Evolutionary conservation across 2,113 vertebrate species (phyloP).

Genomic region (Oreotrochilus melanogaster): DNA sequence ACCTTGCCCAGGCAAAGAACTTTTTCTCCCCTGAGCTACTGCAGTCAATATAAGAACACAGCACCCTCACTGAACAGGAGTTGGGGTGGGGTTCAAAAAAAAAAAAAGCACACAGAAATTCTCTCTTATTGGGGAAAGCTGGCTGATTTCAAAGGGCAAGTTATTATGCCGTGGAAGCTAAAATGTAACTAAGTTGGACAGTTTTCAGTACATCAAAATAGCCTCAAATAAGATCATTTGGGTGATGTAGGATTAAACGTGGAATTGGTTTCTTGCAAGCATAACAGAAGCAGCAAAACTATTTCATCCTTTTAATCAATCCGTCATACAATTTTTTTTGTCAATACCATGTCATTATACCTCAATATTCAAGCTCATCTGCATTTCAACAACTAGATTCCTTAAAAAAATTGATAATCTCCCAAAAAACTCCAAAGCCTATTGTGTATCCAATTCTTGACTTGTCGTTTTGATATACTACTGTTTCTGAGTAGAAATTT

Average conservation of each 20-base stretch:
- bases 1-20: not conserved
- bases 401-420: not conserved
- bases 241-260: not conserved
- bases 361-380: not conserved
- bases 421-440: not conserved
- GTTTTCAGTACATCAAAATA: not conserved
- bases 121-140: not conserved
- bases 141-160: not conserved
- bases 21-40: not conserved
- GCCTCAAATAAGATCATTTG: not conserved
- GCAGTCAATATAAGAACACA: accelerated
- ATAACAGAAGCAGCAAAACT: not conserved
- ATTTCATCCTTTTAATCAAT: not conserved
- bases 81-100: not conserved
- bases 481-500: no score
- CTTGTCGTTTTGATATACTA: not conserved
- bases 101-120: not conserved
- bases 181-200: not conserved
- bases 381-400: not conserved
- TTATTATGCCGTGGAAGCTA: not conserved
- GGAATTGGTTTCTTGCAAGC: not conserved
- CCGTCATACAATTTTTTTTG: not conserved
- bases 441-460: not conserved
- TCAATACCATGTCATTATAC: not conserved
- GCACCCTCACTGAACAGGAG: not conserved